Evolutionary conservation across 2,797 vertebrate species (phyloP).

Genomic region (Pampus argenteus): DNA sequence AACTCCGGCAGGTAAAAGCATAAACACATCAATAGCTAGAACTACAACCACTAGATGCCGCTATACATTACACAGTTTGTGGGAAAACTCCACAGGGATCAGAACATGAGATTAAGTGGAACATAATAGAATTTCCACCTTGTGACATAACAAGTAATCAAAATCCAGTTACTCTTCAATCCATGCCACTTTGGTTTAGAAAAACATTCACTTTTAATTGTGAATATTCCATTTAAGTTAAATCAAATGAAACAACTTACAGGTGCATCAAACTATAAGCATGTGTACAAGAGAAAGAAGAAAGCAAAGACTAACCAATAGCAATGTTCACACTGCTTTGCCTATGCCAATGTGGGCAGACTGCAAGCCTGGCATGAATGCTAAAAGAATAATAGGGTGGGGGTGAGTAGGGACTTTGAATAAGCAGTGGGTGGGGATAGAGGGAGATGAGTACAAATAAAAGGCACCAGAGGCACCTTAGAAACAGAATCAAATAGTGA

Average conservation of each 20-base stretch:
- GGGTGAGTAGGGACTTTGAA: conserved; percentile 5
- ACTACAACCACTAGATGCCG: too few species aligned
- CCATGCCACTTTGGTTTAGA: not conserved
- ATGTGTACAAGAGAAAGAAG: not conserved
- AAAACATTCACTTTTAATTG: not conserved
- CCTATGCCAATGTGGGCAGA: conserved; percentile 7
- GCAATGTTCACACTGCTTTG: conserved; percentile 1
- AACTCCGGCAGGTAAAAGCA: too few species aligned
- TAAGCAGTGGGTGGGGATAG: conserved; percentile 8
- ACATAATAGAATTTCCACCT: not conserved
- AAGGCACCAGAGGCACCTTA: conserved; percentile 1
- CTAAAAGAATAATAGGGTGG: conserved; percentile 24
- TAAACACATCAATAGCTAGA: too few species aligned
- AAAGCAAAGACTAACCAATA: not conserved
- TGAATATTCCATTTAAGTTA: not conserved
- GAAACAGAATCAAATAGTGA: conserved; percentile 15
- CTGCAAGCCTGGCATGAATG: not conserved
- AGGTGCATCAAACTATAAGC: not conserved
- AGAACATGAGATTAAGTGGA: not conserved
- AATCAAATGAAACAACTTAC: not conserved
- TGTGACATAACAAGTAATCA: not conserved
- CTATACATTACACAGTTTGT: too few species aligned
- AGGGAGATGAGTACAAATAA: conserved; percentile 9
- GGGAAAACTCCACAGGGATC: too few species aligned
- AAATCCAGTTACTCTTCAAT: not conserved